Percentiles rank a stretch among this genome's conserved stretches.
Conservation (phyloP, 1,140 invertebrate species). For the Sarcophaga peregrina region DNA sequence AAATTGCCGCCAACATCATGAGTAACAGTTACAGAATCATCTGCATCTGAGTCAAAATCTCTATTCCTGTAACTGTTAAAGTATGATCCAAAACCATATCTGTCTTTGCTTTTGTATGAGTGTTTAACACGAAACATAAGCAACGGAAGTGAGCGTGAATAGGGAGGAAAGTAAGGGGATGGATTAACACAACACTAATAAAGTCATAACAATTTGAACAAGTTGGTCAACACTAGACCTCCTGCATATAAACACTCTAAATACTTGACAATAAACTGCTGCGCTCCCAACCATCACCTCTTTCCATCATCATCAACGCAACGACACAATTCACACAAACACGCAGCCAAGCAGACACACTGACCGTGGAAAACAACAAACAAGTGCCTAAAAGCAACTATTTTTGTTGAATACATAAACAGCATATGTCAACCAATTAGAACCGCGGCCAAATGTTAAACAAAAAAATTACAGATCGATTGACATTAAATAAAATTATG, state of each 20-base stretch:
- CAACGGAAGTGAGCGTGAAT: background rate
- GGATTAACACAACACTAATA: conserved; percentile 32
- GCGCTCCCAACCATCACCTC: background rate
- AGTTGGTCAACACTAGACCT: conserved; percentile 41
- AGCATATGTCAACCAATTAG: no score
- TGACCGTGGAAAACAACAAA: background rate
- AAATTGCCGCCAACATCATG: background rate
- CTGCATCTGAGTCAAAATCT: background rate
- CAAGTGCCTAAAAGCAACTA: background rate
- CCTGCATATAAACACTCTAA: conserved; percentile 31
- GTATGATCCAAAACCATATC: background rate
- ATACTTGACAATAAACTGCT: conserved; percentile 29
- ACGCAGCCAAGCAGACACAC: background rate
- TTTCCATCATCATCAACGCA: background rate
- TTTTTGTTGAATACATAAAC: background rate
- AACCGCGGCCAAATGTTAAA: no score
- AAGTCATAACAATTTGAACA: conserved; percentile 40
- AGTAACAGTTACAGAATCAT: background rate
- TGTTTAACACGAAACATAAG: background rate
- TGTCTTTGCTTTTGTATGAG: background rate
- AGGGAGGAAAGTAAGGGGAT: background rate
- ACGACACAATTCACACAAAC: background rate
- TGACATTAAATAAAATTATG: no score
- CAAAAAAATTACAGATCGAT: no score
- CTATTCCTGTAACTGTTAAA: background rate